Conservation (phyloP, 2,797 vertebrate species). For the Neosilurus mollespiculum region DNA sequence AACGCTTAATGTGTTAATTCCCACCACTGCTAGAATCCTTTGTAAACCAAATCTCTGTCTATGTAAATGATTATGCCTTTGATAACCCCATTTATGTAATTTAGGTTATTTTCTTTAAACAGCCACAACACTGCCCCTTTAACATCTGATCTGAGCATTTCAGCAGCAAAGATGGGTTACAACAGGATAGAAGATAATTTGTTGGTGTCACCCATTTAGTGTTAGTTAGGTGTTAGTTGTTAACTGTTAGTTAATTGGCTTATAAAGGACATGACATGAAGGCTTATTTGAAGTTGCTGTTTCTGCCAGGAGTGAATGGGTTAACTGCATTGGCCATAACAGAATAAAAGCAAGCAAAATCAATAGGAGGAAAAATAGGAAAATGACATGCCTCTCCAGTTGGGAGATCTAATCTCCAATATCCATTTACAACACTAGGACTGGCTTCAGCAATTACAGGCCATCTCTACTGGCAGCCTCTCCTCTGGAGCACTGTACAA, state of each 20-base stretch:
- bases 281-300: conserved; percentile 61
- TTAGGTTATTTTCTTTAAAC: no score
- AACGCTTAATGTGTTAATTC: no score
- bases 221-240: no score
- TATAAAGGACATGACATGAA: conserved; percentile 45
- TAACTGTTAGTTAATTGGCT: conserved; percentile 34
- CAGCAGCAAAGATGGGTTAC: background rate
- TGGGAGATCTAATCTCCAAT: conserved; percentile 82
- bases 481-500: conserved; percentile 53
- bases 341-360: conserved; percentile 78
- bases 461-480: conserved; percentile 55
- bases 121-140: no score
- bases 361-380: conserved; percentile 81
- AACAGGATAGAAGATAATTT: conserved; percentile 16
- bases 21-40: no score
- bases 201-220: conserved; percentile 29
- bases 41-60: no score
- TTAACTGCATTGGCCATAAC: conserved; percentile 68
- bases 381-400: conserved; percentile 81
- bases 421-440: conserved; percentile 79
- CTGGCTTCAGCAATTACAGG: conserved; percentile 58
- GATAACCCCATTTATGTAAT: no score
- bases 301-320: conserved; percentile 66
- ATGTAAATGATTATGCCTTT: no score
- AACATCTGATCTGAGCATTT: conserved; percentile 6